A percentile compares a stretch with the other conserved stretches of the same genome.
phyloP scores from a whole-genome alignment of 2,113 vertebrate species.

The Paedocypris sp. region DNA sequence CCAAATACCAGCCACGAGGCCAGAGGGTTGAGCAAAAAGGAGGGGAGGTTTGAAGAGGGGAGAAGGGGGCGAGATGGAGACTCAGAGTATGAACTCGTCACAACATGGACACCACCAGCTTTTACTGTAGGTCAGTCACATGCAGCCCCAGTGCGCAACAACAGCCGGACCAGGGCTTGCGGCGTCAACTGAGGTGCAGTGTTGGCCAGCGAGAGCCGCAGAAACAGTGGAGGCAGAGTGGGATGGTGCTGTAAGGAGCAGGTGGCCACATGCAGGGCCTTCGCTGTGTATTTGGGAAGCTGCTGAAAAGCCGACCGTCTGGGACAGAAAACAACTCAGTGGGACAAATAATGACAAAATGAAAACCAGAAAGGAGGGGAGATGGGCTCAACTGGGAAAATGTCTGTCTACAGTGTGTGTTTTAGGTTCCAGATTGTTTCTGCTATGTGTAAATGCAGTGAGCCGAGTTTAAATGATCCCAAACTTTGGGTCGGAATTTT shows the following conservation, averaged over 20 bases:
- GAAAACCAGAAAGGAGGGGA: conserved; percentile 24
- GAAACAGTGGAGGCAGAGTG: conserved; percentile 17
- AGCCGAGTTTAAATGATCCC: neutral
- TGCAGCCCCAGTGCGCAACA: conserved; percentile 84
- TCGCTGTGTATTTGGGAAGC: conserved; percentile 43
- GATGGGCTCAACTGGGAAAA: neutral
- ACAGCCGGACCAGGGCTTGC: conserved; percentile 38
- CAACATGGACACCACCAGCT: conserved; percentile 81
- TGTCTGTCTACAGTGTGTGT: neutral
- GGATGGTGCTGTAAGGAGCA: conserved; percentile 10
- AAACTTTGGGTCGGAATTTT: neutral
- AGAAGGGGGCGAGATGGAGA: conserved; percentile 80
- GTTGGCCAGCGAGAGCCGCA: conserved; percentile 57
- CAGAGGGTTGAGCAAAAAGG: neutral
- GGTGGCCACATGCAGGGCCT: conserved; percentile 79
- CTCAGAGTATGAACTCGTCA: conserved; percentile 86
- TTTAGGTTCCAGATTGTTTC: neutral
- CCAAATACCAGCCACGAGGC: conserved; percentile 16
- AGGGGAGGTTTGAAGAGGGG: conserved; percentile 31
- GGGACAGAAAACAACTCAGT: conserved; percentile 26
- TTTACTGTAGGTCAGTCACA: conserved; percentile 64
- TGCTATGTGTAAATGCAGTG: neutral
- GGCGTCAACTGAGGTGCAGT: conserved; percentile 67
- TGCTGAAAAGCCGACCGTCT: conserved; percentile 41
- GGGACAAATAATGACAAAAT: conserved; percentile 5